These are phyloP conservation scores for Rousettus leschenaultii DNA, from an alignment of 2,113 vertebrate species.

Conservation along the genomic window DNA sequence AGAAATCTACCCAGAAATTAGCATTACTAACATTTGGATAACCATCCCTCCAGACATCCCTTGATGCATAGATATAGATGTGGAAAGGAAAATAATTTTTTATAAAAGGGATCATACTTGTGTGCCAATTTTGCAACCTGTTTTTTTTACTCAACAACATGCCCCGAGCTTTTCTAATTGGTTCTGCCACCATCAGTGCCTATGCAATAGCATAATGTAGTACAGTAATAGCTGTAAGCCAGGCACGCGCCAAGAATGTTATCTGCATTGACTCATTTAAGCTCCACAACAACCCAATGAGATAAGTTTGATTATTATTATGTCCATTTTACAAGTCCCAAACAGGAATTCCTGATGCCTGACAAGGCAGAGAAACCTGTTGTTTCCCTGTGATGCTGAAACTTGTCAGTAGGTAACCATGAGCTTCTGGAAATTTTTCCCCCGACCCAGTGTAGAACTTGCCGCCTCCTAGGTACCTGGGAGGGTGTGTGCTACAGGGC, in stretches of 20 bases:
- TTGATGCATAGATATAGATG: neutral
- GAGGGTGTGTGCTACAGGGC: neutral
- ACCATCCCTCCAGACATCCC: neutral
- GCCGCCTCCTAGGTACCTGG: neutral
- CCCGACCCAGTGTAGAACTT: neutral
- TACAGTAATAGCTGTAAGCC: neutral
- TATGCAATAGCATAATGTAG: neutral
- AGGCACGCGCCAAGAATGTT: neutral
- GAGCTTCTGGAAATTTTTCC: neutral
- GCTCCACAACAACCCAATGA: neutral
- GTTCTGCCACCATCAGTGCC: neutral
- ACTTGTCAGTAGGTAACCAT: neutral
- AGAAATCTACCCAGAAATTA: slow-evolving; percentile 17
- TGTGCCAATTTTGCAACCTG: slow-evolving; percentile 31
- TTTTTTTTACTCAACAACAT: slow-evolving; percentile 5
- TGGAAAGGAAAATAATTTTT: slow-evolving; percentile 58
- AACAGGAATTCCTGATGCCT: neutral
- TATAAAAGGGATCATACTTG: neutral
- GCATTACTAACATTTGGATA: neutral
- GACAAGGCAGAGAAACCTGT: neutral
- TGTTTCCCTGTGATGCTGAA: neutral
- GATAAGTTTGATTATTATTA: neutral
- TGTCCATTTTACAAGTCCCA: neutral
- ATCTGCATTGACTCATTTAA: neutral
- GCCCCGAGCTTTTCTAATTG: slow-evolving; percentile 36